Percentiles rank a stretch among this genome's conserved stretches.
Evolutionary conservation across 1,140 invertebrate species (phyloP).

Genomic region (Sycophila sp.): DNA sequence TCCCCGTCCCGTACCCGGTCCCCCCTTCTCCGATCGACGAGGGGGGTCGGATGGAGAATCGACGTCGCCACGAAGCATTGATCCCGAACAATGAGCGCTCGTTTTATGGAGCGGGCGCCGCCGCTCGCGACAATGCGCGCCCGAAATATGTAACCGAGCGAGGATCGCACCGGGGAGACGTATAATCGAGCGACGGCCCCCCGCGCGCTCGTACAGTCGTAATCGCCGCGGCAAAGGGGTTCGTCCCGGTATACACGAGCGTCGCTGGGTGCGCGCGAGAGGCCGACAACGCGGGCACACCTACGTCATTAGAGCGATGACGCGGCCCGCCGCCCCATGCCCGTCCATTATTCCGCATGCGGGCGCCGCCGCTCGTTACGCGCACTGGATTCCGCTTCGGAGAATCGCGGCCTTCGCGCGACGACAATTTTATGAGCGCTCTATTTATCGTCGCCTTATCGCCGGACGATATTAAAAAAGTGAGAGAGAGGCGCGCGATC

Average conservation of each 20-base stretch:
- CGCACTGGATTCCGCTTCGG: no score
- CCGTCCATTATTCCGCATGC: constrained; percentile 21
- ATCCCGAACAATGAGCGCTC: constrained; percentile 27
- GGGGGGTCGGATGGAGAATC: not conserved
- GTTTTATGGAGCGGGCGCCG: constrained; percentile 7
- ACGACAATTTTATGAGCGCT: no score
- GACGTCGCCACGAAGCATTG: constrained; percentile 23
- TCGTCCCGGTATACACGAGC: constrained; percentile 32
- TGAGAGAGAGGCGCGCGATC: no score
- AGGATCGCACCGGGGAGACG: no score
- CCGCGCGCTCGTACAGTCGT: constrained; percentile 38
- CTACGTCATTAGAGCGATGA: constrained; percentile 57
- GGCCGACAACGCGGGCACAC: constrained; percentile 48
- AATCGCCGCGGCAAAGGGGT: constrained; percentile 41
- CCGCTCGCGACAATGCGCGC: not conserved
- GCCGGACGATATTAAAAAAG: not conserved
- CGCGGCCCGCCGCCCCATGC: constrained; percentile 1
- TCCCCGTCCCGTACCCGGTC: not conserved
- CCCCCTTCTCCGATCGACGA: not conserved
- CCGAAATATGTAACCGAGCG: constrained; percentile 6
- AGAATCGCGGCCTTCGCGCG: no score
- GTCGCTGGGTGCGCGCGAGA: constrained; percentile 40
- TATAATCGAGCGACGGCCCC: constrained; percentile 4
- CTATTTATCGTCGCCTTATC: not conserved
- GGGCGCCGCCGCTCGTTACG: constrained; percentile 8